Evolutionary conservation across 1,140 invertebrate species (phyloP), one percentile per base, ranked within the genome.

Genomic region (Brachionus plicatilis): DNA sequence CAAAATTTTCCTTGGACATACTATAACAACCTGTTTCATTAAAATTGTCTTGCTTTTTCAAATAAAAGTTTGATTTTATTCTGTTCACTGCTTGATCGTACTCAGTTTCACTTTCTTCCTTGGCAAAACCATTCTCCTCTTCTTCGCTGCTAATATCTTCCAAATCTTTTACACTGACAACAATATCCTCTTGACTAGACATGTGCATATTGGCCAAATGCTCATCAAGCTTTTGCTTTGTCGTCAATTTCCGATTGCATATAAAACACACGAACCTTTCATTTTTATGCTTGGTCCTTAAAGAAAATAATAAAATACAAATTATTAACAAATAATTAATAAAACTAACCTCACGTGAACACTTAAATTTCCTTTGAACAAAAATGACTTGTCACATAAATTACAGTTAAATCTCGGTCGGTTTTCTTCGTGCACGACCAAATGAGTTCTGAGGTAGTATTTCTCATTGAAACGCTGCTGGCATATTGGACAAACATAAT

Each of bases 41-140:
- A 50, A 47, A 76, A 76, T 17, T 76, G 72, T 76, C 72, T 50
- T 76, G 72, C 27, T 76, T 76, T 76, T 76, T 76, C 1, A 76
- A 14, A 50, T 50, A 76, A 50, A 76, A 50, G n/a, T 50, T 76
- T 50, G 72, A 76, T 50, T 72, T 72, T 72, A 72, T 72, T 43
- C 37, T 41, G 5, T 72, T 37, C 14, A 72, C 17, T 47, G 68
- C 43, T 72, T 72, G 68, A 11, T 43, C 68, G 9, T 45, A 43
- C 17, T 76, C 72, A 47, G 27, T 76, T 6, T 76, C 72, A 2
- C 3, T n/a, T 8, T 50, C 20, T 20, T 76, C 72, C 33, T 20
- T 12, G 14, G 11, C 9, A 27, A 27, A 14, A 33, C 43, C 11
- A 11, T 24, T 5, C 0, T 50, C 11, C 12, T 47, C 41, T 50